Conservation (phyloP, 2,888 invertebrate genomes). For the Helicoverpa assulta region DNA sequence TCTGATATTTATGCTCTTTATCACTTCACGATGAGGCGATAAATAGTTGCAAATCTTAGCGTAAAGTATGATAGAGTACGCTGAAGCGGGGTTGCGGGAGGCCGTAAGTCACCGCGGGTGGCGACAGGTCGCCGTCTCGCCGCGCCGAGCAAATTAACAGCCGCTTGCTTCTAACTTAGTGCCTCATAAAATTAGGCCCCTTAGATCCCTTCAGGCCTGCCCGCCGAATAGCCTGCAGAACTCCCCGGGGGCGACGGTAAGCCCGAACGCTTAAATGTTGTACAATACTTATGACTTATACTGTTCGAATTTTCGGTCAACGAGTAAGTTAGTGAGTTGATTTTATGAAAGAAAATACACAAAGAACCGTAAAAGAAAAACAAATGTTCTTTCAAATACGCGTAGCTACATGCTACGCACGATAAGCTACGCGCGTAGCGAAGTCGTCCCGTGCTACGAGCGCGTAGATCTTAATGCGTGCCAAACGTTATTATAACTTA, state of each 20-base stretch:
- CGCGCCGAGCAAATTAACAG: conserved; percentile 88
- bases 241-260: conserved; percentile 76
- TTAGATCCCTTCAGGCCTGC: conserved; percentile 79
- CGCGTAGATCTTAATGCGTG: background rate
- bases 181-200: conserved; percentile 89
- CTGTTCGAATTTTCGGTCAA: background rate
- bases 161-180: conserved; percentile 87
- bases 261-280: conserved; percentile 76
- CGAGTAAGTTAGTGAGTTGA: background rate
- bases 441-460: conserved; percentile 1
- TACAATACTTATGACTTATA: conserved; percentile 72
- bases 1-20: background rate
- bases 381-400: background rate
- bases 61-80: conserved; percentile 71
- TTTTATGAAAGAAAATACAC: background rate
- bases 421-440: background rate
- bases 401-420: conserved; percentile 1
- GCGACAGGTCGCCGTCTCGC: conserved; percentile 80
- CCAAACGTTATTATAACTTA: background rate
- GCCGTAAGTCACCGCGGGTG: conserved; percentile 87
- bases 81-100: conserved; percentile 53
- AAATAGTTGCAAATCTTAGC: conserved; percentile 76
- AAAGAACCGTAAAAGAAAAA: background rate
- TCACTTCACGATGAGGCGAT: conserved; percentile 51
- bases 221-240: conserved; percentile 58